phyloP scores from a whole-genome alignment of 2,113 vertebrate genomes.

The Harpagus bidentatus region DNA sequence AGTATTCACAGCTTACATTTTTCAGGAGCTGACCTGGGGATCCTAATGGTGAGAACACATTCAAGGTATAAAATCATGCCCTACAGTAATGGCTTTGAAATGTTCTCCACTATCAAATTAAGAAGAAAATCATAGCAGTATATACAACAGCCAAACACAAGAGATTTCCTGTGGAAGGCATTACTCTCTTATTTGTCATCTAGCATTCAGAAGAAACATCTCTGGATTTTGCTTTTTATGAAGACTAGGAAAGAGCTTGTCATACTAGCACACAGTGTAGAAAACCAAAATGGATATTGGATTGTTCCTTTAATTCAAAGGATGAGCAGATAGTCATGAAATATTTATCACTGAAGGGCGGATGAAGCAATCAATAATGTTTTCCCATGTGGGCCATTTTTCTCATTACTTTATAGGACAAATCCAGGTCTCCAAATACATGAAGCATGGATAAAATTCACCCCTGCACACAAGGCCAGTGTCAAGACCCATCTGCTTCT shows the following conservation, averaged over 20 bases:
- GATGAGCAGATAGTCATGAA: not conserved
- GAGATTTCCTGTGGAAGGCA: not conserved
- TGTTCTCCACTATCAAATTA: not conserved
- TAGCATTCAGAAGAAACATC: not conserved
- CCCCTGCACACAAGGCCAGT: not conserved
- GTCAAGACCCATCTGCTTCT: not conserved
- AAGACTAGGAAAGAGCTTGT: not conserved
- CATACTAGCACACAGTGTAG: not conserved
- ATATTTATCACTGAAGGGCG: slow-evolving; percentile 30
- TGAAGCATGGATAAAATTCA: not conserved
- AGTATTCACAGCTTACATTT: not conserved
- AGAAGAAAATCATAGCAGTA: not conserved
- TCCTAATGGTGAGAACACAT: not conserved
- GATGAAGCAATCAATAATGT: not conserved
- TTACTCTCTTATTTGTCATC: not conserved
- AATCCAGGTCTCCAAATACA: not conserved
- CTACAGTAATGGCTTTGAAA: not conserved
- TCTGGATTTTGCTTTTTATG: not conserved
- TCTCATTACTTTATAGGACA: not conserved
- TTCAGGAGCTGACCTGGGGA: not conserved
- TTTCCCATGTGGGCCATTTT: not conserved
- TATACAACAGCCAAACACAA: not conserved
- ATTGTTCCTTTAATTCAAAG: slow-evolving; percentile 31
- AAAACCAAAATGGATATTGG: not conserved
- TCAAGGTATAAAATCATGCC: not conserved